Evolutionary conservation across 2,888 invertebrate species (phyloP).

Genomic region (Heterodera filipjevi): DNA sequence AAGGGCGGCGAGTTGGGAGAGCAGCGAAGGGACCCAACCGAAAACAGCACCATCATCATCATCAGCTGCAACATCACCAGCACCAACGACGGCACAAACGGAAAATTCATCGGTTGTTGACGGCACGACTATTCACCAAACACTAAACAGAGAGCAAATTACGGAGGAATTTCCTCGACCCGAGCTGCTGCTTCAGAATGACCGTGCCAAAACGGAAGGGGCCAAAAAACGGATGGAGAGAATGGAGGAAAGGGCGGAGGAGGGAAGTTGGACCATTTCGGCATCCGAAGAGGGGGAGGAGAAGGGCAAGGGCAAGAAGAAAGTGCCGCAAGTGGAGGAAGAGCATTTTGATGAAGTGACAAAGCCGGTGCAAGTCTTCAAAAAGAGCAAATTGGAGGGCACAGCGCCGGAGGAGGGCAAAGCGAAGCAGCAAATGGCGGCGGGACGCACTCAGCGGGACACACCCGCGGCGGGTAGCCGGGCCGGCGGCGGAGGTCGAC

Average conservation of each 20-base stretch:
- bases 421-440: slow-evolving; percentile 17
- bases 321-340: background rate
- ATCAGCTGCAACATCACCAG: slow-evolving; percentile 21
- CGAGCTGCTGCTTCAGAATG: slow-evolving; percentile 31
- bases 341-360: slow-evolving; percentile 5
- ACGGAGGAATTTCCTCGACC: slow-evolving; percentile 46
- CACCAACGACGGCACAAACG: background rate
- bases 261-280: slow-evolving; percentile 23
- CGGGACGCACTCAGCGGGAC: slow-evolving; percentile 17
- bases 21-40: background rate
- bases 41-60: slow-evolving; percentile 23
- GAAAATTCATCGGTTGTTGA: background rate
- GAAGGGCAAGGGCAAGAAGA: slow-evolving; percentile 13
- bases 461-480: slow-evolving; percentile 32
- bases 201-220: slow-evolving; percentile 10
- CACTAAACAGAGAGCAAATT: slow-evolving; percentile 24
- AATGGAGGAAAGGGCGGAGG: background rate
- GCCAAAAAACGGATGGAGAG: slow-evolving; percentile 5
- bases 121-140: background rate
- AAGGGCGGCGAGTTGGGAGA: slow-evolving; percentile 17
- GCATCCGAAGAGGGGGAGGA: slow-evolving; percentile 14
- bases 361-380: slow-evolving; percentile 30
- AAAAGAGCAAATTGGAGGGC: slow-evolving; percentile 26
- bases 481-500: slow-evolving; percentile 30
- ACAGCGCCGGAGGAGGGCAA: slow-evolving; percentile 26